A percentile compares a stretch with the other conserved stretches of the same genome.
phyloP scores from a whole-genome alignment of 2,113 vertebrate species.

The Vulpes vulpes region DNA sequence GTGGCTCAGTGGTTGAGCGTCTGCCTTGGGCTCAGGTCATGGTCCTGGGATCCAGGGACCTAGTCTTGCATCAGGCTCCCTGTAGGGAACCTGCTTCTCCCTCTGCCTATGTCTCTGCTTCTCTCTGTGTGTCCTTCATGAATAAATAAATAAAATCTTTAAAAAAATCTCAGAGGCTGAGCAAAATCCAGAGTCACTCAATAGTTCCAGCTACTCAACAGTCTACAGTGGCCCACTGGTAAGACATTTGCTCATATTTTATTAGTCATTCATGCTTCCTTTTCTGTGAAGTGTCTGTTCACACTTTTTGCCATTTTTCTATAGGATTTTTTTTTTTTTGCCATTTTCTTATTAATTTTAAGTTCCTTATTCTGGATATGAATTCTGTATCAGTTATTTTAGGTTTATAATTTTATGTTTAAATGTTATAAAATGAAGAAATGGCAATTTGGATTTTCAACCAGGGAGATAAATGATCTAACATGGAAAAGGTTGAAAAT shows the following conservation, averaged over 20 bases:
- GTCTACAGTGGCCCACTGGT: neutral
- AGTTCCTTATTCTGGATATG: neutral
- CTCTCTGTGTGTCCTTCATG: too few relatives aligned
- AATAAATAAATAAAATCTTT: too few relatives aligned
- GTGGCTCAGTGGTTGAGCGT: too few relatives aligned
- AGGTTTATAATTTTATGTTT: slow-evolving; percentile 1
- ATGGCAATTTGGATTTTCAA: neutral
- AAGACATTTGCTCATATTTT: neutral
- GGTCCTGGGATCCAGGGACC: too few relatives aligned
- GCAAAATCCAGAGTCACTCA: neutral
- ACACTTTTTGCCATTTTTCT: slow-evolving; percentile 8
- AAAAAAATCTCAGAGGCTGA: neutral
- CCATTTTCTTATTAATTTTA: slow-evolving; percentile 3
- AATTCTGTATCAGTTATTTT: neutral
- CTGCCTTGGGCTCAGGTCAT: too few relatives aligned
- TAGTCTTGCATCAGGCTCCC: too few relatives aligned
- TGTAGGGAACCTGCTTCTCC: too few relatives aligned
- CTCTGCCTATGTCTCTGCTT: too few relatives aligned
- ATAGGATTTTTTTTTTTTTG: neutral
- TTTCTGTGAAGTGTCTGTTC: neutral
- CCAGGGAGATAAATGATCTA: neutral
- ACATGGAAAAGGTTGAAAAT: neutral
- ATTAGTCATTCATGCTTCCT: neutral
- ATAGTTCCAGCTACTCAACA: neutral
- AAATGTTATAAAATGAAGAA: slow-evolving; percentile 40